Evolutionary conservation across 2,888 invertebrate species (phyloP).

Genomic region (Drosophila tripunctata): DNA sequence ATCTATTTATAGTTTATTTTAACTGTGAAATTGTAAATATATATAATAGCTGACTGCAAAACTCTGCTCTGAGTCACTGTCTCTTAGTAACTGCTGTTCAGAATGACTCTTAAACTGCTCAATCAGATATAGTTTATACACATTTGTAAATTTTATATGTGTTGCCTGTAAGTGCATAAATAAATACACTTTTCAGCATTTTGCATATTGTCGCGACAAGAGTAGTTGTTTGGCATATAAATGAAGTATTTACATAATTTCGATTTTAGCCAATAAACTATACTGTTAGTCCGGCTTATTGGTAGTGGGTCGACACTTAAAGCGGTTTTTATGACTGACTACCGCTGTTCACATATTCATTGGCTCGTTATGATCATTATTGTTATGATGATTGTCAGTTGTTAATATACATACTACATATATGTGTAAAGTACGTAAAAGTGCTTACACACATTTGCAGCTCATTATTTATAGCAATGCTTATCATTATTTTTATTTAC

Average conservation of each 20-base stretch:
- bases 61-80: no score
- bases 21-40: background rate
- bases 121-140: background rate
- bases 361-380: slow-evolving; percentile 59
- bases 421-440: slow-evolving; percentile 39
- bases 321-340: slow-evolving; percentile 52
- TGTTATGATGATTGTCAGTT: slow-evolving; percentile 62
- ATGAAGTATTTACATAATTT: slow-evolving; percentile 40
- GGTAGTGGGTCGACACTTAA: slow-evolving; percentile 14
- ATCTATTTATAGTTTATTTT: background rate
- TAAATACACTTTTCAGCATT: background rate
- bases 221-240: slow-evolving; percentile 59
- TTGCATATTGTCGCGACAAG: slow-evolving; percentile 2
- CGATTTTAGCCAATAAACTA: slow-evolving; percentile 28
- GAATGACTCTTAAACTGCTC: background rate
- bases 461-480: slow-evolving; percentile 22
- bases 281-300: slow-evolving; percentile 27
- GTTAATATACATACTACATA: slow-evolving; percentile 42
- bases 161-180: background rate
- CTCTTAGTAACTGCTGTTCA: no score
- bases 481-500: slow-evolving; percentile 21
- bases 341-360: slow-evolving; percentile 29
- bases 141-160: background rate
- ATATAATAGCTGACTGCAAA: background rate
- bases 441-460: slow-evolving; percentile 60